These are phyloP conservation scores for Xiphophorus couchianus DNA, from an alignment of 2,113 vertebrate genomes.

Conservation along the genomic window DNA sequence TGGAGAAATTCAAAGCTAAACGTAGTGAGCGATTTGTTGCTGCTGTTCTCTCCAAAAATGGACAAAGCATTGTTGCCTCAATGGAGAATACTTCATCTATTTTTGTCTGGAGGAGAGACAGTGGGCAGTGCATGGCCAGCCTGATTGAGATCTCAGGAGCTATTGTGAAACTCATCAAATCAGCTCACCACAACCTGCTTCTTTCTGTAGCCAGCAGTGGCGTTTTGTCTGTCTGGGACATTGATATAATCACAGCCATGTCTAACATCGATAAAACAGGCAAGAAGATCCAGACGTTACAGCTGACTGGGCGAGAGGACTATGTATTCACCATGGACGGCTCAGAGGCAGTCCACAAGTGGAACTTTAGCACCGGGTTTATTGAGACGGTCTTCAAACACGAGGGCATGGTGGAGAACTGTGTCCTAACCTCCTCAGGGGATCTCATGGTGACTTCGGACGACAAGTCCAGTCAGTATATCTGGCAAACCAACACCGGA, in stretches of 20 bases:
- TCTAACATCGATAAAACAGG: conserved; percentile 99
- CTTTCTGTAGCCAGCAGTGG: conserved; percentile 95
- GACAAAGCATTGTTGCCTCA: conserved; percentile 96
- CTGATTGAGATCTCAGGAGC: conserved; percentile 97
- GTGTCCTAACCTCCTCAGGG: conserved; percentile 92
- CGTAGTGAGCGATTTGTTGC: conserved; percentile 93
- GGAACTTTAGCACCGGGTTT: conserved; percentile 97
- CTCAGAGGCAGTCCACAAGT: conserved; percentile 94
- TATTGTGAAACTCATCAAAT: conserved; percentile 96
- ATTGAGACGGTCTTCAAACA: conserved; percentile 97
- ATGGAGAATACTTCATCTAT: conserved; percentile 99
- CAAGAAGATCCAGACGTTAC: conserved; percentile 90
- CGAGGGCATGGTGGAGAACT: conserved; percentile 95
- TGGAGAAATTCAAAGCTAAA: conserved; percentile 97
- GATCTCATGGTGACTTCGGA: conserved; percentile 97
- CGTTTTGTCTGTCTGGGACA: conserved; percentile 96
- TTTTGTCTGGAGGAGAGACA: conserved; percentile 98
- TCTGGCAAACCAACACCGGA: conserved; percentile 93
- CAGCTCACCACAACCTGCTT: conserved; percentile 94
- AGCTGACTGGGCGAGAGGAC: conserved; percentile 92
- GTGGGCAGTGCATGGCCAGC: conserved; percentile 97
- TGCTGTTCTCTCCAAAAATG: conserved; percentile 94
- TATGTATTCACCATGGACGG: conserved; percentile 95
- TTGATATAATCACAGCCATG: conserved; percentile 99
- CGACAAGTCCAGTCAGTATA: conserved; percentile 95